Evolutionary conservation across 2,113 vertebrate genomes (phyloP).

Genomic region (Tor tambroides): DNA sequence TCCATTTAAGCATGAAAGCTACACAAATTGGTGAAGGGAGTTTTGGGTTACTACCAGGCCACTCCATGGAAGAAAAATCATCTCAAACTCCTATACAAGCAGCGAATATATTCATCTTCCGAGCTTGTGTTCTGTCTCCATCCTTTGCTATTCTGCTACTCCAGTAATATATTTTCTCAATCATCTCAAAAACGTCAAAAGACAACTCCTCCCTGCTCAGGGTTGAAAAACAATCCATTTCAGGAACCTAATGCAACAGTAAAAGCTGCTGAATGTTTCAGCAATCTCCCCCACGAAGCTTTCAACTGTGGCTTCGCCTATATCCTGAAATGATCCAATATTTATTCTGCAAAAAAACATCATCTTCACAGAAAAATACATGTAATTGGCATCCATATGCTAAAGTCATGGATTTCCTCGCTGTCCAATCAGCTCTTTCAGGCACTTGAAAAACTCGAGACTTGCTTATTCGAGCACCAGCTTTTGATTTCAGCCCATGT

Average conservation of each 20-base stretch:
- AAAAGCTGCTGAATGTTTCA: conserved; percentile 6
- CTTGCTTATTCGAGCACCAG: conserved; percentile 7
- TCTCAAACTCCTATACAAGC: neutral
- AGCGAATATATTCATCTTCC: neutral
- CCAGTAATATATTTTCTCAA: conserved; percentile 27
- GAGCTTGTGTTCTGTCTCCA: conserved; percentile 27
- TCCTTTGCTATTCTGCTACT: conserved; percentile 16
- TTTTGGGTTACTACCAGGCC: conserved; percentile 61
- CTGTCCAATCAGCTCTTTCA: conserved; percentile 42
- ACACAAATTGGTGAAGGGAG: conserved; percentile 57
- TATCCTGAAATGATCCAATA: neutral
- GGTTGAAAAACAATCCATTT: conserved; percentile 23
- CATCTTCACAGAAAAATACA: neutral
- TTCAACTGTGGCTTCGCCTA: neutral
- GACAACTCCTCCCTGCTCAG: conserved; percentile 11
- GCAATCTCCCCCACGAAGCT: neutral
- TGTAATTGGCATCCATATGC: neutral
- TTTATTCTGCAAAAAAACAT: neutral
- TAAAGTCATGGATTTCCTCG: neutral
- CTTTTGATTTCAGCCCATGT: conserved; percentile 51
- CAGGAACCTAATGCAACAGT: conserved; percentile 8
- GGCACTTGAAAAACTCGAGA: conserved; percentile 30
- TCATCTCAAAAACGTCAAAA: conserved; percentile 48
- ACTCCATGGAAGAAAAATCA: conserved; percentile 31
- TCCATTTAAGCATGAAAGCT: conserved; percentile 70